Evolutionary conservation across 2,888 invertebrate species (phyloP).

Genomic region (Coecobrya sp.): DNA sequence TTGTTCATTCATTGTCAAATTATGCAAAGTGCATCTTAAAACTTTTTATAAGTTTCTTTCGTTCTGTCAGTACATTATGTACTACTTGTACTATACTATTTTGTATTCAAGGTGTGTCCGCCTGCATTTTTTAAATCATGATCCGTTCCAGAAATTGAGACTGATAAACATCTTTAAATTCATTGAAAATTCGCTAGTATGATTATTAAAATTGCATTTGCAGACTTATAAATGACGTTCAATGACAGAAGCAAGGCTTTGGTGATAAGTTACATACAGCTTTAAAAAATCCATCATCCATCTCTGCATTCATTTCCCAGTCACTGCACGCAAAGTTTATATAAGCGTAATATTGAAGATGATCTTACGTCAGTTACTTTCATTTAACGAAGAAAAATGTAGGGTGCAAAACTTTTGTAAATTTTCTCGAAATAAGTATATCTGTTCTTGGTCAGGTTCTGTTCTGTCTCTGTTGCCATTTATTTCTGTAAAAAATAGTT

Average conservation of each 20-base stretch:
- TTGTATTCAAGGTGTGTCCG: too few species aligned
- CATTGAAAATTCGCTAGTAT: not conserved
- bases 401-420: constrained; percentile 29
- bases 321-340: constrained; percentile 22
- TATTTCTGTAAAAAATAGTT: constrained; percentile 34
- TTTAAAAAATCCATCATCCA: not conserved
- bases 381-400: constrained; percentile 56
- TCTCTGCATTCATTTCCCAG: not conserved
- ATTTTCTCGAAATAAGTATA: constrained; percentile 31
- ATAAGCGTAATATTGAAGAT: not conserved
- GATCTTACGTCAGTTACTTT: constrained; percentile 37
- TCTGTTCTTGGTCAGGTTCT: constrained; percentile 5
- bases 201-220: not conserved
- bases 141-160: too few species aligned
- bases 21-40: not conserved
- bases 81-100: too few species aligned
- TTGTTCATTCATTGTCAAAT: constrained; percentile 27
- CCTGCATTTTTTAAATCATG: too few species aligned
- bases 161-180: too few species aligned
- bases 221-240: too few species aligned
- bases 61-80: too few species aligned
- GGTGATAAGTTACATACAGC: not conserved
- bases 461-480: constrained; percentile 1
- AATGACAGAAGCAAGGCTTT: too few species aligned
- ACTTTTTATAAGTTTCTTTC: not conserved